phyloP scores from a whole-genome alignment of 2,113 vertebrate genomes.

The Nesoenas mayeri region DNA sequence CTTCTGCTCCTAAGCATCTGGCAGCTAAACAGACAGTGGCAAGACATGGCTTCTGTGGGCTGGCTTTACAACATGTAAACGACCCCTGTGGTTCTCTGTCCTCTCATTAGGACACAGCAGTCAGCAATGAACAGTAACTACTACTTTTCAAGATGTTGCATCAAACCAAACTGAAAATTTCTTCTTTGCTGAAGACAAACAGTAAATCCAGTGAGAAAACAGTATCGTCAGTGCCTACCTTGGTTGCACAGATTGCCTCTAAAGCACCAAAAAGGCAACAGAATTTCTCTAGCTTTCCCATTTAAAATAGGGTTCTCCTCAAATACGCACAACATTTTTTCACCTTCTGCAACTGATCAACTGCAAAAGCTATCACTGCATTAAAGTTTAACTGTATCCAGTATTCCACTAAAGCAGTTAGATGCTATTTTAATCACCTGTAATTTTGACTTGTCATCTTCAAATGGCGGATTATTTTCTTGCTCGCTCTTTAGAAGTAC shows the following conservation, averaged over 20 bases:
- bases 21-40: neutral
- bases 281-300: neutral
- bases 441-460: conserved; percentile 84
- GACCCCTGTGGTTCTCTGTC: neutral
- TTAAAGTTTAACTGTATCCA: neutral
- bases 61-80: neutral
- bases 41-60: neutral
- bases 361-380: neutral
- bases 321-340: neutral
- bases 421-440: conserved; percentile 77
- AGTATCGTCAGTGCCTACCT: neutral
- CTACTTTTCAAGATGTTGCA: neutral
- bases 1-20: neutral
- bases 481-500: conserved; percentile 55
- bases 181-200: neutral
- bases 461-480: conserved; percentile 16
- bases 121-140: neutral
- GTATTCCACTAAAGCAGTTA: neutral
- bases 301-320: neutral
- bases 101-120: neutral
- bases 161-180: neutral
- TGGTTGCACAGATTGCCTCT: neutral
- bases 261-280: neutral
- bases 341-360: neutral
- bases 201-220: neutral